Conservation (phyloP, 2,888 invertebrate genomes). For the Nymphalis urticae region DNA sequence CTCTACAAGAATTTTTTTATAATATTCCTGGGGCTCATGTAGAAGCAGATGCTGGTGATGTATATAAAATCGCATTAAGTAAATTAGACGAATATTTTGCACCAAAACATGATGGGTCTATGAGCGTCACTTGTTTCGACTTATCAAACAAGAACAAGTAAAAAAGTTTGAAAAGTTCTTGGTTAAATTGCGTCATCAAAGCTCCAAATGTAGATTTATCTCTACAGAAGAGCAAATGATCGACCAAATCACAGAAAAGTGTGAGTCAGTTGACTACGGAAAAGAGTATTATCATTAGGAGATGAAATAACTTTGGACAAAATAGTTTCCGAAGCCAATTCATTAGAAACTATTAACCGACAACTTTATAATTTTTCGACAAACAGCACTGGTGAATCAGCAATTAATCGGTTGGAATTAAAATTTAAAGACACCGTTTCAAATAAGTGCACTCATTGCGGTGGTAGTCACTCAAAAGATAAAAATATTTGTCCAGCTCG, state of each 20-base stretch:
- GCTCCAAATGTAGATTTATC: slow-evolving; percentile 25
- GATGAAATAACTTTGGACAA: slow-evolving; percentile 36
- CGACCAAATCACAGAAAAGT: slow-evolving; percentile 33
- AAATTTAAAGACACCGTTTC: no score
- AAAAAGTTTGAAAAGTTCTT: slow-evolving; percentile 44
- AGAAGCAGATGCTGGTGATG: slow-evolving; percentile 4
- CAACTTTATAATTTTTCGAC: slow-evolving; percentile 10
- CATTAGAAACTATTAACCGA: slow-evolving; percentile 37
- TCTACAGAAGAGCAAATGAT: no score
- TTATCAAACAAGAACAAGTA: slow-evolving; percentile 30
- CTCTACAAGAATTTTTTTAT: no score
- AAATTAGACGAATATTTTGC: slow-evolving; percentile 24
- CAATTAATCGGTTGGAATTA: no score
- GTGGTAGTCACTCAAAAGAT: no score
- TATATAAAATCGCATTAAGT: slow-evolving; percentile 14
- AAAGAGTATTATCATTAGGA: slow-evolving; percentile 37
- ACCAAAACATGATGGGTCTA: slow-evolving; percentile 21
- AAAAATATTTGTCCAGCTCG: no score
- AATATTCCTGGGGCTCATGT: slow-evolving; percentile 16
- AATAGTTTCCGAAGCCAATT: slow-evolving; percentile 39
- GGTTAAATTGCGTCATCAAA: slow-evolving; percentile 36
- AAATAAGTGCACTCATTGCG: no score
- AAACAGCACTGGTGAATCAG: not conserved
- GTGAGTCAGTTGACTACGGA: slow-evolving; percentile 25
- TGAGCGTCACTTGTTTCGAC: slow-evolving; percentile 35